Base-by-base conservation (phyloP, 2,113 vertebrate genomes). In the Dolichallabes microphthalmus region DNA sequence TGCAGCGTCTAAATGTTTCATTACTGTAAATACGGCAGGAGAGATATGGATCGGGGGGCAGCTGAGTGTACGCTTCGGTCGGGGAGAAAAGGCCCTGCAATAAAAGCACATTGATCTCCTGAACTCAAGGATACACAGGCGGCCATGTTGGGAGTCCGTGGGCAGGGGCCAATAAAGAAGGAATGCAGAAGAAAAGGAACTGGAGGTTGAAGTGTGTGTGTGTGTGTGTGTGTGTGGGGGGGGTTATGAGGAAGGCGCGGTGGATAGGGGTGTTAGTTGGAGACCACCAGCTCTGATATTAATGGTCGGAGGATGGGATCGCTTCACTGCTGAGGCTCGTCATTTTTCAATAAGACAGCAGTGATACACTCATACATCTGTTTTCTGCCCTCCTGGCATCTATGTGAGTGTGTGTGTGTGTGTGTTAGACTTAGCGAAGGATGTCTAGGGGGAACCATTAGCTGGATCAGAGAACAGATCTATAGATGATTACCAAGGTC, bases 1-100 rank as follows among this genome's bases (percentile, higher is more conserved):
- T 91, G 91, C 92, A 89, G 88, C 82, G 87, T 92, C 92, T 92
- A 91, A 93, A 93, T 93, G 92, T 94, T 94, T 94, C 91, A 93
- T 94, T 90, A 93, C 92, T 93, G 93, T 94, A 95, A 94, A 94
- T 94, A 94, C 94, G 93, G 92, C 90, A 91, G 91, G 85, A 92
- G 91, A 85, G 90, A 91, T 94, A 94, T 94, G 89, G 93, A 94
- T 94, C 85, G 82, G 88, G 75, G 75, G 89, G 89, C 87, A 87
- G 91, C 90, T 88, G 91, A 90, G 80, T 90, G 90, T 92, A 93
- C 82, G 92, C 92, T 92, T 92, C 35, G 84, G 89, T 86, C 9
- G 84, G 88, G 87, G 86, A 45, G 52, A 82, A 82, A 53, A 88
- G 88, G 87, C 90, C 89, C 83, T 60, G 86, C 82, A 83, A 88